Base-by-base conservation (phyloP, 2,113 vertebrate species). In the Phainopepla nitens region DNA sequence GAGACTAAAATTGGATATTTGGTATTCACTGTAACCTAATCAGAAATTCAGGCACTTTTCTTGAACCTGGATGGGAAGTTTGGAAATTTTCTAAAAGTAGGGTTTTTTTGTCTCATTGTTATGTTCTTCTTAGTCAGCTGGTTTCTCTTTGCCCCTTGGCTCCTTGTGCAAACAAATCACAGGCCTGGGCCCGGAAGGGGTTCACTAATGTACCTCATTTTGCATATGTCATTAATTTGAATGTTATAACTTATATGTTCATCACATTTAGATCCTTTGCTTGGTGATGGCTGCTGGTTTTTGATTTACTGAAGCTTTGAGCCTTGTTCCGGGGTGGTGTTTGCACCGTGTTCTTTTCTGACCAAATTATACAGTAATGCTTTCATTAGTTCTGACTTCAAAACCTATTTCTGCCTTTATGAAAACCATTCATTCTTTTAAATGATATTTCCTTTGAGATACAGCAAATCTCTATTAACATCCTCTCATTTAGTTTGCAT, bases 181-280 rank as follows among this genome's bases (percentile, higher is more conserved):
- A 31, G 10, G 2, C 1, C 0, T n/a, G 10, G 6, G 6, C 15
- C 60, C 49, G 36, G 57, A 83, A 56, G 10, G 8, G 15, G 58
- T 71, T 76, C 36, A 68, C 16, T 58, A 58, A 66, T 17, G 3
- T 19, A 49, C n/a, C 10, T 71, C 4, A 36, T 70, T 68, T 78
- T 92, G 6, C 19, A 29, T 31, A 18, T 42, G 10, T 7, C n/a
- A 49, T 62, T 61, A 60, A 23, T 71, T 58, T 60, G 35, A 57
- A 44, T 28, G 17, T 31, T 31, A 41, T 64, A 31, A 66, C 8
- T 73, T 47, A 42, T 5, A 10, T 33, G 2, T 6, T 84, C 7
- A 57, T 53, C 33, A 45, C 12, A 15, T 49, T 91, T 56, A 44
- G 13, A 31, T 21, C 21, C 21, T 78, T 64, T 41, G 7, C 41